Conservation (phyloP, 1,140 invertebrate genomes). For the Muscidifurax raptorellus region DNA sequence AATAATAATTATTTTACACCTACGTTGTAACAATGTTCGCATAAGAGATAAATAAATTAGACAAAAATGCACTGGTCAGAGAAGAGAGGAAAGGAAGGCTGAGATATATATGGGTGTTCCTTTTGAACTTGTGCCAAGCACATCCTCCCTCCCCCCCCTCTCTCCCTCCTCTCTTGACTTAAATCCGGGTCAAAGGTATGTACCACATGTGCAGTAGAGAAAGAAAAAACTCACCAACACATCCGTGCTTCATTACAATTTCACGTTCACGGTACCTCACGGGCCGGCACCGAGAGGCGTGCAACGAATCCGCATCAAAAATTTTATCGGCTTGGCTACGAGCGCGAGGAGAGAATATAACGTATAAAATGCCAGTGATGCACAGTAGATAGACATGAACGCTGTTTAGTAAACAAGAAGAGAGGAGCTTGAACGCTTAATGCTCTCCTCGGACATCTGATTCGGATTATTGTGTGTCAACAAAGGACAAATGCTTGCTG, state of each 20-base stretch:
- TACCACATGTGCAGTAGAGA: neutral
- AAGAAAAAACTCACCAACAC: neutral
- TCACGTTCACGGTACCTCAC: neutral
- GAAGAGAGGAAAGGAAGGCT: neutral
- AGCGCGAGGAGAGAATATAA: too few relatives aligned
- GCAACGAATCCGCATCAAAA: neutral
- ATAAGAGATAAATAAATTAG: neutral
- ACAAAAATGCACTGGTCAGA: neutral
- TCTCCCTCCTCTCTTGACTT: neutral
- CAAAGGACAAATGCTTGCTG: neutral
- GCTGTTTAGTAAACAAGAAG: too few relatives aligned
- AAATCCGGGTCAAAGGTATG: constrained; percentile 11
- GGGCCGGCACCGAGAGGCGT: neutral
- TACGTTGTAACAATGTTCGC: neutral
- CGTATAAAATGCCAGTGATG: too few relatives aligned
- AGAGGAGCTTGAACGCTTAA: too few relatives aligned
- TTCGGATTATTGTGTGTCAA: neutral
- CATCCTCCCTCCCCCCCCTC: neutral
- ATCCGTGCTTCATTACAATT: neutral
- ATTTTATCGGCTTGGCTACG: neutral
- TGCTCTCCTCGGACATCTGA: neutral
- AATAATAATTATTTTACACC: neutral
- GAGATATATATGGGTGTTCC: neutral
- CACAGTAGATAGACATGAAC: too few relatives aligned
- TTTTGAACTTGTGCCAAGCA: constrained; percentile 25